Percentiles rank a stretch among this genome's conserved stretches.
phyloP scores from a whole-genome alignment of 1,140 invertebrate genomes.

The Subanguina moxae region DNA sequence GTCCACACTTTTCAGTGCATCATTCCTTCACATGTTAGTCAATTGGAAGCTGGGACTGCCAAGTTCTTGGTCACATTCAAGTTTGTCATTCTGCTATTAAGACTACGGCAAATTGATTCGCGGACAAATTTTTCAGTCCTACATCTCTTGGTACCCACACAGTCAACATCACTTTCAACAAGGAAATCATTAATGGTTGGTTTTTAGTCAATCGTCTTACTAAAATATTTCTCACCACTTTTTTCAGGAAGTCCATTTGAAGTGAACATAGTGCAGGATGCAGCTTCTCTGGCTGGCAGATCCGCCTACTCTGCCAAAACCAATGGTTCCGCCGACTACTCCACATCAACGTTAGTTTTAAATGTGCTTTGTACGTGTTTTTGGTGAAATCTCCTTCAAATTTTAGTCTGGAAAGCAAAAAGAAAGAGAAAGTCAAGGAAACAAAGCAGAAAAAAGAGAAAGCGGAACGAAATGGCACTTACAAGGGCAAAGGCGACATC shows the following conservation, averaged over 20 bases:
- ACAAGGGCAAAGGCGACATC: slow-evolving; percentile 55
- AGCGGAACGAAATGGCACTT: slow-evolving; percentile 37
- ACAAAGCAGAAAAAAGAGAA: slow-evolving; percentile 32
- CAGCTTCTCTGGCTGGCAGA: neutral
- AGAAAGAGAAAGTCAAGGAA: slow-evolving; percentile 48
- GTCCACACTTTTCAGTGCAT: slow-evolving; percentile 34
- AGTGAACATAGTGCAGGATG: slow-evolving; percentile 48
- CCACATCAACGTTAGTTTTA: slow-evolving; percentile 16
- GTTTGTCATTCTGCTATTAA: no score
- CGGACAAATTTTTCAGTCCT: slow-evolving; percentile 38
- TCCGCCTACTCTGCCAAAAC: neutral
- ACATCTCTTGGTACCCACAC: slow-evolving; percentile 58
- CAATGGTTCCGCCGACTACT: slow-evolving; percentile 12
- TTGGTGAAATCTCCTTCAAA: no score
- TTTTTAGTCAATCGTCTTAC: neutral
- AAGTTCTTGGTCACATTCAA: slow-evolving; percentile 62
- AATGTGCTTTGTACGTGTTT: no score
- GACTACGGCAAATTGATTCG: no score
- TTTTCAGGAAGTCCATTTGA: slow-evolving; percentile 55
- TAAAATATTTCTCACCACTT: slow-evolving; percentile 1
- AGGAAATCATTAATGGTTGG: slow-evolving; percentile 60
- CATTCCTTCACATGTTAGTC: slow-evolving; percentile 57
- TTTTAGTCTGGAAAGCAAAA: slow-evolving; percentile 33
- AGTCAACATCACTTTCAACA: slow-evolving; percentile 62
- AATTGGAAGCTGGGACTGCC: slow-evolving; percentile 55